phyloP scores from a whole-genome alignment of 1,140 invertebrate genomes.

The Eriocheir sinensis region DNA sequence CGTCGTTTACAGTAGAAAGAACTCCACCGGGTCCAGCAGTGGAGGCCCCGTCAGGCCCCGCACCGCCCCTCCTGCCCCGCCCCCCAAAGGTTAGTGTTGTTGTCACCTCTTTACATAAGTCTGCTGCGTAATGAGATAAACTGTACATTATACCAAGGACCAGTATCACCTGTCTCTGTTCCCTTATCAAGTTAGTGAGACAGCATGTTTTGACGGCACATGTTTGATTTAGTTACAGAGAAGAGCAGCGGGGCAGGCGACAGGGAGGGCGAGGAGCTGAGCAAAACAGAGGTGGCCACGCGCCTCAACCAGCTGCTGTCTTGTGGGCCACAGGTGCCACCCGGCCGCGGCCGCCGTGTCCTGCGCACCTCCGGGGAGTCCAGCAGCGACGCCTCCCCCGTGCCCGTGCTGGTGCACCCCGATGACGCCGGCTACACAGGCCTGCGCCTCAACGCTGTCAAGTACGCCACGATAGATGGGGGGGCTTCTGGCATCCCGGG shows the following conservation, averaged over 20 bases:
- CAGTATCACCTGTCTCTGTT: too few species aligned
- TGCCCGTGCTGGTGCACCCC: conserved; percentile 71
- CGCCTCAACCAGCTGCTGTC: conserved; percentile 78
- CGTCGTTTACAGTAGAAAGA: conserved; percentile 52
- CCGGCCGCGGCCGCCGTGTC: conserved; percentile 67
- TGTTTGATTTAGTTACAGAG: conserved; percentile 53
- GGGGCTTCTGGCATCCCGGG: neutral
- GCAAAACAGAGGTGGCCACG: conserved; percentile 71
- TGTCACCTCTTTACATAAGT: neutral
- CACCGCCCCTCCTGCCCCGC: conserved; percentile 70
- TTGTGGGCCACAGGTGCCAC: conserved; percentile 67
- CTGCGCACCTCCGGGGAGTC: conserved; percentile 73
- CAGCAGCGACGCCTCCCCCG: conserved; percentile 73
- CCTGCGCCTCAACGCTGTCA: conserved; percentile 51
- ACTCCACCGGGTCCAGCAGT: conserved; percentile 25
- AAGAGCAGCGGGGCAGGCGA: neutral
- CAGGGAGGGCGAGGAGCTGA: conserved; percentile 57
- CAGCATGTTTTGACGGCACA: neutral
- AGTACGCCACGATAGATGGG: conserved; percentile 67
- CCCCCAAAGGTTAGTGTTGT: conserved; percentile 68
- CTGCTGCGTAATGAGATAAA: neutral
- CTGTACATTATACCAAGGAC: too few species aligned
- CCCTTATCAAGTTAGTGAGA: neutral
- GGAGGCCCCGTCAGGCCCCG: conserved; percentile 61
- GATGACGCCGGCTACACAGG: conserved; percentile 57